phyloP scores from a whole-genome alignment of 2,113 vertebrate species.

The Dolichotis patagonum region DNA sequence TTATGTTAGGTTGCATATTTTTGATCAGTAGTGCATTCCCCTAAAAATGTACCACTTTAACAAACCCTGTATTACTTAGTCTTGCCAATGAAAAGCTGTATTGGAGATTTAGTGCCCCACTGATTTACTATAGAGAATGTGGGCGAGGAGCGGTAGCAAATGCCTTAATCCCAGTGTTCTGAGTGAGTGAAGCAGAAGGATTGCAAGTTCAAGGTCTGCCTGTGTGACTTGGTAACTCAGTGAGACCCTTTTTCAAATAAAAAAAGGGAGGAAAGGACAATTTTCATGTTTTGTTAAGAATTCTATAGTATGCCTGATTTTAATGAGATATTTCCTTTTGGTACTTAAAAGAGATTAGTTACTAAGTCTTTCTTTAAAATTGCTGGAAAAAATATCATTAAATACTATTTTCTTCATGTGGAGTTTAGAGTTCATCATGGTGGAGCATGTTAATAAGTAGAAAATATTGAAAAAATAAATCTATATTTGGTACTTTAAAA shows the following conservation, averaged over 20 bases:
- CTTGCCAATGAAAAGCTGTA: neutral
- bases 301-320: neutral
- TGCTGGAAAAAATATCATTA: slow-evolving; percentile 39
- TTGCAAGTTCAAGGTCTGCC: neutral
- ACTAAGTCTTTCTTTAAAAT: slow-evolving; percentile 45
- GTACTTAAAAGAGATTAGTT: slow-evolving; percentile 42
- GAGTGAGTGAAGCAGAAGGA: neutral
- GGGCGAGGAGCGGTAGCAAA: neutral
- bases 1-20: slow-evolving; percentile 14
- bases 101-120: neutral
- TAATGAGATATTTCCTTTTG: slow-evolving; percentile 49
- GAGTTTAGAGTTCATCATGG: slow-evolving; percentile 26
- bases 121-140: slow-evolving; percentile 5
- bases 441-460: slow-evolving; percentile 23
- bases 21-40: neutral
- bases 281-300: slow-evolving; percentile 36
- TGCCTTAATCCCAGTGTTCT: neutral
- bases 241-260: neutral
- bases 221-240: neutral
- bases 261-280: neutral
- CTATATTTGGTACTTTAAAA: slow-evolving; percentile 55
- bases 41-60: slow-evolving; percentile 30
- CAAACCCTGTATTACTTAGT: slow-evolving; percentile 30
- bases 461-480: slow-evolving; percentile 5
- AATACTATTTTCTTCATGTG: neutral